Conservation (phyloP, 1,140 invertebrate genomes). For the Cydia splendana region DNA sequence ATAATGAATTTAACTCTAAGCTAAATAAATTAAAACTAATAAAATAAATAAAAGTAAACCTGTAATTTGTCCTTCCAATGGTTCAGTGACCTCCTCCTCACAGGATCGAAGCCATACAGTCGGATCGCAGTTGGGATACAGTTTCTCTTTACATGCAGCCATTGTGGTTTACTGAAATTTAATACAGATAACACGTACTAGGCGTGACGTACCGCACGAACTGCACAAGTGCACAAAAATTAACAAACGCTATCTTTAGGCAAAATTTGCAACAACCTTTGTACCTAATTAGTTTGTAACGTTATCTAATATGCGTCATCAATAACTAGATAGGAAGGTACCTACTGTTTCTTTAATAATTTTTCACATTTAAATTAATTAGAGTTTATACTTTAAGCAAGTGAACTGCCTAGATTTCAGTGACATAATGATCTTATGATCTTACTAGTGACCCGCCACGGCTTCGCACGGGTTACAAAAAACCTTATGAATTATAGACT, state of each 20-base stretch:
- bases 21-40: too few species aligned
- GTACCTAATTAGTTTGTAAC: not conserved
- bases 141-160: conserved; percentile 46
- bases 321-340: too few species aligned
- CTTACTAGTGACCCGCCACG: too few species aligned
- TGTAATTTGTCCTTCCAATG: conserved; percentile 81
- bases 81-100: conserved; percentile 85
- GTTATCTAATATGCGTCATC: too few species aligned
- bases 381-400: too few species aligned
- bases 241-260: not conserved
- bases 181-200: conserved; percentile 14
- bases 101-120: conserved; percentile 90
- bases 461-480: too few species aligned
- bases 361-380: too few species aligned
- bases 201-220: too few species aligned
- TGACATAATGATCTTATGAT: too few species aligned
- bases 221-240: not conserved
- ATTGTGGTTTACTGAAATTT: conserved; percentile 46
- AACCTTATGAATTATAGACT: too few species aligned
- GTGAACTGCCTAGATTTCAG: too few species aligned
- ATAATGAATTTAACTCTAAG: not conserved
- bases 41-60: conserved; percentile 67
- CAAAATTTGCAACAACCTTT: not conserved
- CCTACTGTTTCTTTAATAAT: too few species aligned
- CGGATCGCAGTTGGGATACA: conserved; percentile 87